Evolutionary conservation across 2,113 vertebrate species (phyloP), one percentile per base, ranked within the genome.

Genomic region (Danio rerio): DNA sequence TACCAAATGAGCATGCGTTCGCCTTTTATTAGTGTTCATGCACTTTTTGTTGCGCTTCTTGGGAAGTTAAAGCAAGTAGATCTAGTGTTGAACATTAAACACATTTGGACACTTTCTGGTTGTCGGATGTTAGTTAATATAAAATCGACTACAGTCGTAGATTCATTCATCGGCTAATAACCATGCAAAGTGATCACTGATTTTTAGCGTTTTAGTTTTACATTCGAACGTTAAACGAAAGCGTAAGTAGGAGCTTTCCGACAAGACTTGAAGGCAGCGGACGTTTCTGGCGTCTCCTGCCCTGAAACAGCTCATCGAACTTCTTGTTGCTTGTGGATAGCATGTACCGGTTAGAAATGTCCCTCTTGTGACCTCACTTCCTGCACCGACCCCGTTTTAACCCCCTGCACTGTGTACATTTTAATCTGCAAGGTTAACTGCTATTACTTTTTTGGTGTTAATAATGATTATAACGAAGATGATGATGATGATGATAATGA

Each of bases 341-440:
- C 94, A 94, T 94, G 94, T 94, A 92, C 92, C 86, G 92, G 92
- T 93, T 94, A 94, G 93, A 92, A 87, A 92, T 93, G 92, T 93
- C 91, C 89, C 91, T 92, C 91, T 94, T 86, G 93, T 94, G 91
- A 92, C 81, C 91, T 90, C 91, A 90, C 86, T 86, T 86, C 74
- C 63, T 83, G 52, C 81, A 84, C 81, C 61, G 40, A 74, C 20
- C 31, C 71, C 11, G 49, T 75, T 59, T 55, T 71, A 79, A 20
- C 68, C 78, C 83, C 83, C 83, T 84, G 91, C 92, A 91, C 90
- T 93, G 94, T 94, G 92, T 94, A 92, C 89, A 91, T 92, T 92
- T 88, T 90, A 84, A 89, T 92, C 92, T 92, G 93, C 92, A 94
- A 94, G 93, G 90, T 92, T 92, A 91, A 90, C 89, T 90, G 91